Conservation (phyloP, 2,888 invertebrate genomes). For the Horisme vitalbata region DNA sequence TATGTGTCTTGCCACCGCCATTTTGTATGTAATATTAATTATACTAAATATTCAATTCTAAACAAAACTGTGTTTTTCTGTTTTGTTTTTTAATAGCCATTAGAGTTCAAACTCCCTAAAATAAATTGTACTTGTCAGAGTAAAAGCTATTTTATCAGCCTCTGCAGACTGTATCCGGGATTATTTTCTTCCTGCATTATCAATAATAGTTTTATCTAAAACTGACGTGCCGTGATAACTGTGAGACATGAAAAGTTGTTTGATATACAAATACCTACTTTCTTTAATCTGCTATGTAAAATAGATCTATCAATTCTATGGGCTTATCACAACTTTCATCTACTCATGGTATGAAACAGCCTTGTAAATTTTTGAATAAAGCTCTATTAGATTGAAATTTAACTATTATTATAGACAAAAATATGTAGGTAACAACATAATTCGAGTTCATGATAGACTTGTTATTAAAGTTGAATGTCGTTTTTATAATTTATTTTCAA, state of each 20-base stretch:
- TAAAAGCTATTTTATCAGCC: slow-evolving; percentile 18
- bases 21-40: slow-evolving; percentile 20
- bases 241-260: slow-evolving; percentile 15
- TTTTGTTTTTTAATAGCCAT: not conserved
- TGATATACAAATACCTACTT: slow-evolving; percentile 3
- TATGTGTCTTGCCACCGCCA: slow-evolving; percentile 18
- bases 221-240: slow-evolving; percentile 34
- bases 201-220: slow-evolving; percentile 41
- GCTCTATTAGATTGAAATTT: slow-evolving; percentile 2
- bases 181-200: slow-evolving; percentile 39
- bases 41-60: not conserved
- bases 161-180: slow-evolving; percentile 33
- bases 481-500: slow-evolving; percentile 28
- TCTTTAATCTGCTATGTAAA: slow-evolving; percentile 19
- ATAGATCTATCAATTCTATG: slow-evolving; percentile 17
- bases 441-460: slow-evolving; percentile 11
- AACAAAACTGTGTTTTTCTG: not conserved
- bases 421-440: too few species aligned
- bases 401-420: slow-evolving; percentile 3
- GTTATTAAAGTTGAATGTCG: slow-evolving; percentile 19
- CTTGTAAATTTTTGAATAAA: slow-evolving; percentile 1
- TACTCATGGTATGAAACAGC: slow-evolving; percentile 3
- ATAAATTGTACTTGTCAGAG: slow-evolving; percentile 1
- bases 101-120: too few species aligned
- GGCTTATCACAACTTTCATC: slow-evolving; percentile 18